These are phyloP conservation scores for Ectropis grisescens DNA, from an alignment of 1,140 invertebrate genomes.

Conservation along the genomic window DNA sequence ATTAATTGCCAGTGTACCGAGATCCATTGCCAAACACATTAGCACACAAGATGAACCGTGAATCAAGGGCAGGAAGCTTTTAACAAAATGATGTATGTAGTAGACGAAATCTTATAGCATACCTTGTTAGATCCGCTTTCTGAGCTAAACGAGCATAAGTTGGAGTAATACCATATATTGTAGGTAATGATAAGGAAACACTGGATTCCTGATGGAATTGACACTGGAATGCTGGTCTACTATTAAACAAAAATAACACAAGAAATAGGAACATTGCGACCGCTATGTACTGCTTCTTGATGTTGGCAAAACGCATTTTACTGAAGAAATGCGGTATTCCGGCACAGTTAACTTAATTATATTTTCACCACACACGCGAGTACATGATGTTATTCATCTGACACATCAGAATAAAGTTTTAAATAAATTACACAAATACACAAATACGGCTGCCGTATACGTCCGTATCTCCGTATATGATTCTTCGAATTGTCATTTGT, in stretches of 20 bases:
- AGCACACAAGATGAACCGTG: conserved; percentile 16
- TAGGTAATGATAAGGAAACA: conserved; percentile 70
- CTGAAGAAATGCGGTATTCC: too few relatives aligned
- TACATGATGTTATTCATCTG: too few relatives aligned
- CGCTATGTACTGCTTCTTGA: conserved; percentile 62
- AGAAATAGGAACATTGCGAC: conserved; percentile 59
- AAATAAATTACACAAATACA: too few relatives aligned
- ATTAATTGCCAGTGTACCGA: conserved; percentile 9
- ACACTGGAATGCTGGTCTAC: conserved; percentile 52
- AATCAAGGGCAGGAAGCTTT: conserved; percentile 39
- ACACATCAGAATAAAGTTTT: too few relatives aligned
- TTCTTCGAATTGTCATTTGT: too few relatives aligned
- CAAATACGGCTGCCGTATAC: too few relatives aligned
- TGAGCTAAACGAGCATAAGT: conserved; percentile 92
- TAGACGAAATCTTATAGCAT: conserved; percentile 30
- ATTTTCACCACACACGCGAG: too few relatives aligned
- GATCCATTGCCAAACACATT: conserved; percentile 32
- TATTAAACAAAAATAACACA: conserved; percentile 57
- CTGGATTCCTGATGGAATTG: conserved; percentile 51
- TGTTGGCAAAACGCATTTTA: conserved; percentile 62
- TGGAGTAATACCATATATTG: conserved; percentile 93
- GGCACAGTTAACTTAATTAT: too few relatives aligned
- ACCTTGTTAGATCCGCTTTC: conserved; percentile 94
- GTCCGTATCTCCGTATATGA: too few relatives aligned
- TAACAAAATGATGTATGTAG: conserved; percentile 27